Evolutionary conservation across 2,888 invertebrate genomes (phyloP).

Genomic region (Galerucella calmariensis): DNA sequence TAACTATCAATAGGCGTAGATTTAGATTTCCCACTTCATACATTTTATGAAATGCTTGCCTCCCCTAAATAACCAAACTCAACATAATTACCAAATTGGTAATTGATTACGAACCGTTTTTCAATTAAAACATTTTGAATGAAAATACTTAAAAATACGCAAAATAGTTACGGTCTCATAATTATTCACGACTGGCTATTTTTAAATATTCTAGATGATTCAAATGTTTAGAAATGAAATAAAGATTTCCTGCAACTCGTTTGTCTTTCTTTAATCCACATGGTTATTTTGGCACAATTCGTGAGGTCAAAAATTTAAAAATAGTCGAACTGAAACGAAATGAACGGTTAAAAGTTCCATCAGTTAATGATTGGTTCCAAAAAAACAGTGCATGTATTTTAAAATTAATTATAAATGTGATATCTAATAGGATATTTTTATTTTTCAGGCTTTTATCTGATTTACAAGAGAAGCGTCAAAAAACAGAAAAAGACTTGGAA

Average conservation of each 20-base stretch:
- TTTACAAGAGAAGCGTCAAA: conserved; percentile 79
- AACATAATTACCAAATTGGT: too few species aligned
- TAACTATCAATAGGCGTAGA: too few species aligned
- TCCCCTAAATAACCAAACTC: too few species aligned
- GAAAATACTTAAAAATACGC: too few species aligned
- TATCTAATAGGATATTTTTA: conserved; percentile 20
- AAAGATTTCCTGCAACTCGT: conserved; percentile 25
- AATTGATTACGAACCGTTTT: too few species aligned
- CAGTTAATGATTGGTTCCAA: conserved; percentile 12
- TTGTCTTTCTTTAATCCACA: conserved; percentile 25
- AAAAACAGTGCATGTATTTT: conserved; percentile 48
- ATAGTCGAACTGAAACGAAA: conserved; percentile 48
- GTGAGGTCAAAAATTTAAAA: conserved; percentile 54
- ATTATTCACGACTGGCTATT: background rate
- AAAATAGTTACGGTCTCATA: background rate
- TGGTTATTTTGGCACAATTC: conserved; percentile 52
- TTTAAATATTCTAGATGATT: conserved; percentile 17
- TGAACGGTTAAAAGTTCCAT: conserved; percentile 43
- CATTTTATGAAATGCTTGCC: too few species aligned
- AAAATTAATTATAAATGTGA: conserved; percentile 8
- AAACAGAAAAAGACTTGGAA: conserved; percentile 79
- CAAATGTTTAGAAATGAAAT: conserved; percentile 28
- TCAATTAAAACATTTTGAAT: too few species aligned
- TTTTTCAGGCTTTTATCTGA: conserved; percentile 80
- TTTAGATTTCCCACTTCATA: too few species aligned